Conservation (phyloP, 2,113 vertebrate species). For the Reinhardtius hippoglossoides region DNA sequence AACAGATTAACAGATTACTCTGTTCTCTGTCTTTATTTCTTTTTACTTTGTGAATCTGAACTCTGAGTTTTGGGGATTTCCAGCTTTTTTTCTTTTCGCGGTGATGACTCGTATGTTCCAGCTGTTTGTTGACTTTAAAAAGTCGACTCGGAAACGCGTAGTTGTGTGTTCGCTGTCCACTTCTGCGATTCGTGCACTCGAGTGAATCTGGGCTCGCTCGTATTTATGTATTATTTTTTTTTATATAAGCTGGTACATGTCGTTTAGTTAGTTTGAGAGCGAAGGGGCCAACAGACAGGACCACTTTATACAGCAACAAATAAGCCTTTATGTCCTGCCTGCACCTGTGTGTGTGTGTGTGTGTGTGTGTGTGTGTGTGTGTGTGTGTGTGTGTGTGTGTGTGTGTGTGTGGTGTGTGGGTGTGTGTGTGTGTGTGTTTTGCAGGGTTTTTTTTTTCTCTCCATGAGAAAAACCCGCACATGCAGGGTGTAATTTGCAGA, state of each 20-base stretch:
- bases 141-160: too few relatives aligned
- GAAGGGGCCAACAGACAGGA: conserved; percentile 35
- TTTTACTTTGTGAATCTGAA: too few relatives aligned
- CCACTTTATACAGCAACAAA: conserved; percentile 48
- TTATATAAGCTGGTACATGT: conserved; percentile 10
- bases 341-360: conserved; percentile 47
- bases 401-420: conserved; percentile 34
- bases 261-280: conserved; percentile 23
- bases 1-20: too few relatives aligned
- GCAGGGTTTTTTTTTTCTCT: conserved; percentile 30
- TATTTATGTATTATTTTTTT: background rate
- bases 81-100: too few relatives aligned
- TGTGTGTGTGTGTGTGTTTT: conserved; percentile 15
- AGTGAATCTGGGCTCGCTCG: background rate
- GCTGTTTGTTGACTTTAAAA: too few relatives aligned
- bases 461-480: conserved; percentile 50
- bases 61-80: too few relatives aligned
- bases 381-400: conserved; percentile 33
- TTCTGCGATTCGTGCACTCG: background rate
- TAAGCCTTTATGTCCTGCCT: conserved; percentile 50
- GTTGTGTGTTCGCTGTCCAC: too few relatives aligned
- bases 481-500: conserved; percentile 67
- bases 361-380: conserved; percentile 19
- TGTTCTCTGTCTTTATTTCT: too few relatives aligned
- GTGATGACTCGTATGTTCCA: too few relatives aligned